Base-by-base conservation (phyloP, 2,888 invertebrate genomes). In the Stegophylla sp. region DNA sequence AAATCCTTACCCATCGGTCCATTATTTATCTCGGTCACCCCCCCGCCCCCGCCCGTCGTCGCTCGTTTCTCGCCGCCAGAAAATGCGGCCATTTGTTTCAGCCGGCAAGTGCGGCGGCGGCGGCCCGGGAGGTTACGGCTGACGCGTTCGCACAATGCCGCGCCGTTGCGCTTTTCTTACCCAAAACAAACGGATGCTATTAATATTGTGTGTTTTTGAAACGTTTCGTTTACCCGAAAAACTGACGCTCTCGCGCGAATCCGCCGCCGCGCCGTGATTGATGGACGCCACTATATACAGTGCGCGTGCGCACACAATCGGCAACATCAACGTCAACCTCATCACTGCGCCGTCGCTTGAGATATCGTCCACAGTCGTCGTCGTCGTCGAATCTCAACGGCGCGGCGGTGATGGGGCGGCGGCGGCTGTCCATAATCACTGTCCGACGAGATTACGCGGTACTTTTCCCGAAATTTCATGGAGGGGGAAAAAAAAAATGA, bases 181-280 rank as follows among this genome's bases (percentile, higher is more conserved):
- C 48, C 56, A 41, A 71, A 79, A 79, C 79, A 79, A 79, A 79
- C 79, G 79, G 71, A 79, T 79, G 79, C 79, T 79, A 79, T 71
- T 79, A 71, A 79, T 71, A 79, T 79, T 63, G 79, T 71, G 71
- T 79, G 79, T 79, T 79, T 79, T 79, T 79, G 71, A 79, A 79
- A 79, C 79, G 79, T 79, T 79, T 79, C 69, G 79, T 79, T 79
- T 79, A 63, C 69, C 79, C 71, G 79, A 79, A 79, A 79, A 79
- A 79, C 79, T 79, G 79, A 71, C 79, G 79, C 45, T 79, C 59
- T n/a, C 34, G 59, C 53, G 28, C 34, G 67, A 67, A 77, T 67
- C 77, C 56, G 15, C 66, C 41, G 4, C 75, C 23, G n/a, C 23
- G 28, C 61, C n/a, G 71, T 79, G 79, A 79, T 79, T 71, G 79